Evolutionary conservation across 2,888 invertebrate genomes (phyloP).

Genomic region (Ganaspis brasiliensis): DNA sequence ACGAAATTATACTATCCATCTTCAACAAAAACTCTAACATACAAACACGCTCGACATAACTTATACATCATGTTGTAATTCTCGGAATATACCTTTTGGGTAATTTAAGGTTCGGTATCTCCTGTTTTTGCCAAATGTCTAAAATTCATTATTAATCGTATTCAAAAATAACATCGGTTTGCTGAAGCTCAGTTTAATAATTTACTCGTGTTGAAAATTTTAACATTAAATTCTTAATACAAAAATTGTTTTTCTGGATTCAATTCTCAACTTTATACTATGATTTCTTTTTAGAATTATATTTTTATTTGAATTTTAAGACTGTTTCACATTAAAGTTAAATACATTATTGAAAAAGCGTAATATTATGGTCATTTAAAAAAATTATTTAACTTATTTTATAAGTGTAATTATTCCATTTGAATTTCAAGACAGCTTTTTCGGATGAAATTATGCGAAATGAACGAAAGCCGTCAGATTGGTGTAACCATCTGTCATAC

Average conservation of each 20-base stretch:
- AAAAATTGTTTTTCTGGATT: conserved; percentile 59
- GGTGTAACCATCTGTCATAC: conserved; percentile 58
- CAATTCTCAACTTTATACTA: too few relatives aligned
- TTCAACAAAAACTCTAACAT: conserved; percentile 18
- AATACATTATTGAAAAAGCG: too few relatives aligned
- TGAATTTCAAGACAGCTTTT: not conserved
- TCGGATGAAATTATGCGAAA: conserved; percentile 20
- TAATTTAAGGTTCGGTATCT: not conserved
- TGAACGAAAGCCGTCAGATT: conserved; percentile 47
- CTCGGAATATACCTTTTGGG: conserved; percentile 28
- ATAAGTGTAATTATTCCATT: too few relatives aligned
- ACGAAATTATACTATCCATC: conserved; percentile 31
- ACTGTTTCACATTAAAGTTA: too few relatives aligned
- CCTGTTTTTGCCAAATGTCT: conserved; percentile 22
- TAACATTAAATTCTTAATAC: too few relatives aligned
- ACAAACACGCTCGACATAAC: not conserved
- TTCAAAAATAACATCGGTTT: not conserved
- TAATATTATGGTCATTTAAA: too few relatives aligned
- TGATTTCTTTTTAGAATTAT: too few relatives aligned
- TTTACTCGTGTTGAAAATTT: too few relatives aligned
- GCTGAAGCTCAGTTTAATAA: not conserved
- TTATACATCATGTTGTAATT: conserved; percentile 9
- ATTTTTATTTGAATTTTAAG: not conserved
- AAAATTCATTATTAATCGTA: conserved; percentile 13
- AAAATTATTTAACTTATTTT: too few relatives aligned